These are phyloP conservation scores for Eupeodes latifasciatus DNA, from an alignment of 2,888 invertebrate genomes.

Conservation along the genomic window DNA sequence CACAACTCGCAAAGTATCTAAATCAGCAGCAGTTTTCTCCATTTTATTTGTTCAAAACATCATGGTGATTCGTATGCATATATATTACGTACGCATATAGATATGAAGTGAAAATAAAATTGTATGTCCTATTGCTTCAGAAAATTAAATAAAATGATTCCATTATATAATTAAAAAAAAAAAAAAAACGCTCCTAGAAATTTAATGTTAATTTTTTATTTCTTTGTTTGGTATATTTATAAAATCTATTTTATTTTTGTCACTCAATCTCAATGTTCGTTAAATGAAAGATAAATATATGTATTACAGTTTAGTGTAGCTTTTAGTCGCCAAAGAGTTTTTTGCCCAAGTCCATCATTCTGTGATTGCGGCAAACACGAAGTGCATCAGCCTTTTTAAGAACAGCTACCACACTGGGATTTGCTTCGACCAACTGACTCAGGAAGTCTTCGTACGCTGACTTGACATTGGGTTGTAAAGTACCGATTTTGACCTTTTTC, in stretches of 20 bases:
- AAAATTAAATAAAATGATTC: constrained; percentile 11
- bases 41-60: constrained; percentile 57
- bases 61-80: constrained; percentile 12
- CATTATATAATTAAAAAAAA: constrained; percentile 16
- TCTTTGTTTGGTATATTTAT: constrained; percentile 34
- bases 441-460: constrained; percentile 96
- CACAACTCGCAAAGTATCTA: constrained; percentile 24
- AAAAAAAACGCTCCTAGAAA: constrained; percentile 18
- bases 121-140: background rate
- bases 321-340: constrained; percentile 92
- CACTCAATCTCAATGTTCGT: constrained; percentile 29
- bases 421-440: constrained; percentile 92
- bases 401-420: constrained; percentile 89
- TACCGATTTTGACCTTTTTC: constrained; percentile 92
- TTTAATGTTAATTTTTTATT: constrained; percentile 50
- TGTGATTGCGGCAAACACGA: constrained; percentile 93
- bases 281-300: constrained; percentile 33
- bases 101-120: constrained; percentile 26
- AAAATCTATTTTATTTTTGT: constrained; percentile 40
- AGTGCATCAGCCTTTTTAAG: constrained; percentile 93
- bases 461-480: constrained; percentile 92
- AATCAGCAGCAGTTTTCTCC: constrained; percentile 52
- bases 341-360: constrained; percentile 95
- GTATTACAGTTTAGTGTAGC: background rate
- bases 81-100: background rate